Evolutionary conservation across 2,888 invertebrate species (phyloP).

Genomic region (Dryococelus australis): DNA sequence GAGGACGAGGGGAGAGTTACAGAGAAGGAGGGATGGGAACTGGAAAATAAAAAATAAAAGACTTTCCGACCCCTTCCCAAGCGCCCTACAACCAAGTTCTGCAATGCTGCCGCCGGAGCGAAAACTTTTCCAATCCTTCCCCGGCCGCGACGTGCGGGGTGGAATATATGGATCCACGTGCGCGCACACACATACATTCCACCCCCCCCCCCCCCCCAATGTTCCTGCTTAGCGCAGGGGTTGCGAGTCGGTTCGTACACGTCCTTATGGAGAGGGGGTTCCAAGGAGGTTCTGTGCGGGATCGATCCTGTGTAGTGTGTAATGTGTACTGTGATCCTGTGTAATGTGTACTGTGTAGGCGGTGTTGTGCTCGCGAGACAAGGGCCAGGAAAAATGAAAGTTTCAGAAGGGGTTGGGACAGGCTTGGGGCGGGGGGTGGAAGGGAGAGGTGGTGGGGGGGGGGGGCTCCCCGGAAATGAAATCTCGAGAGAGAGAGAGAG

Average conservation of each 20-base stretch:
- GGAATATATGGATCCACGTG: not conserved
- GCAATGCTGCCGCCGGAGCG: not conserved
- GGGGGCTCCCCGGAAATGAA: not conserved
- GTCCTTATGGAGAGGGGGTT: not conserved
- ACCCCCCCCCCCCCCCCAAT: not conserved
- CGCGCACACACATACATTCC: too few relatives aligned
- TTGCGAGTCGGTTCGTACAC: not conserved
- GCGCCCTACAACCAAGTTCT: not conserved
- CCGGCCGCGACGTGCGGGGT: not conserved
- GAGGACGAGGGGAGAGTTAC: not conserved
- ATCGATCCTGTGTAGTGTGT: not conserved
- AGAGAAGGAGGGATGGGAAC: not conserved
- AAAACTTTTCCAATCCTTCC: conserved; percentile 10
- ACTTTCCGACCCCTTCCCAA: not conserved
- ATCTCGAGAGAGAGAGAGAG: not conserved
- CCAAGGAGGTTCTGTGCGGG: not conserved
- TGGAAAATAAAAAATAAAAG: not conserved
- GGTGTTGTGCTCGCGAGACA: conserved; percentile 3
- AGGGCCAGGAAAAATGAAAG: not conserved
- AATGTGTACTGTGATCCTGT: not conserved
- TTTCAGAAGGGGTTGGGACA: not conserved
- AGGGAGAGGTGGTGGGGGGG: not conserved
- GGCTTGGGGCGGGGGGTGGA: too few relatives aligned
- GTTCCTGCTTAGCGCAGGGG: not conserved
- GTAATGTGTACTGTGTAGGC: not conserved